phyloP scores from a whole-genome alignment of 2,113 vertebrate species.

The Tragelaphus buxtoni region DNA sequence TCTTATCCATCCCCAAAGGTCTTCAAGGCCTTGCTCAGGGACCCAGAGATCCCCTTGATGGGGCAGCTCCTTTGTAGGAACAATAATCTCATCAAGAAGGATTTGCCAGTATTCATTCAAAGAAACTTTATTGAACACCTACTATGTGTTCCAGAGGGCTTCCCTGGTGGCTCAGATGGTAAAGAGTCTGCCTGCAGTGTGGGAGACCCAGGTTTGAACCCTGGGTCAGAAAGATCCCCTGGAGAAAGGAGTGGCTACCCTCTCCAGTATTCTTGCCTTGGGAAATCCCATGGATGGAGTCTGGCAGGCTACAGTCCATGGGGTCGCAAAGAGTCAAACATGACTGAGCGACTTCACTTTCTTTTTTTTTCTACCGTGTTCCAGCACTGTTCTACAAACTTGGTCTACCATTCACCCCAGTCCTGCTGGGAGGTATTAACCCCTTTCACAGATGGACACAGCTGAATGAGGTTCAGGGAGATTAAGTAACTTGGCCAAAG shows the following conservation, averaged over 20 bases:
- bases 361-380: background rate
- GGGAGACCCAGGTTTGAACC: background rate
- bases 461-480: background rate
- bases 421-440: background rate
- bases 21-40: background rate
- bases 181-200: background rate
- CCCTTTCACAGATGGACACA: background rate
- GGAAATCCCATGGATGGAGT: background rate
- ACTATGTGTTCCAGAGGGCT: background rate
- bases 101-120: background rate
- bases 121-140: background rate
- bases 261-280: background rate
- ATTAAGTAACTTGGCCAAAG: background rate
- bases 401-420: fast-evolving
- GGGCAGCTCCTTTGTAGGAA: background rate
- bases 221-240: background rate
- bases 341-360: background rate
- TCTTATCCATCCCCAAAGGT: background rate
- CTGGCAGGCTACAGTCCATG: background rate
- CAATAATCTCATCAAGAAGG: no score
- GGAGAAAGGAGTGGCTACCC: background rate
- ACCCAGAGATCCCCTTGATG: background rate
- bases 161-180: background rate
- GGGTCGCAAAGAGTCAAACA: background rate
- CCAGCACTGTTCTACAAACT: fast-evolving